A percentile compares a stretch with the other conserved stretches of the same genome.
Conservation (phyloP, 92 coral and sea anemone genomes). For the Actinostola sp. region DNA sequence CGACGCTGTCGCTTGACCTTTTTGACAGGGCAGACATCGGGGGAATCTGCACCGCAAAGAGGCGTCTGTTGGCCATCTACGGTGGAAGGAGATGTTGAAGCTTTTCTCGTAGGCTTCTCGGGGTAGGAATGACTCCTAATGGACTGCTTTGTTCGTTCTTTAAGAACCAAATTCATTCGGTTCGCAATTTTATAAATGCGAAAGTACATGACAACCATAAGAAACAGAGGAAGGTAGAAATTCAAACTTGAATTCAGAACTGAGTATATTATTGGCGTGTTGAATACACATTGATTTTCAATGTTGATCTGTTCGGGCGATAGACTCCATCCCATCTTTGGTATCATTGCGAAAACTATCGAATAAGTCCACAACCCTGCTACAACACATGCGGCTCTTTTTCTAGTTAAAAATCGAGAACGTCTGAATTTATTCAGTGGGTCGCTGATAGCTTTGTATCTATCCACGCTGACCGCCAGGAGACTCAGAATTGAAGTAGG, state of each 20-base stretch:
- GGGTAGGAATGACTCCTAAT: slow-evolving; percentile 22
- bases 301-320: slow-evolving; percentile 29
- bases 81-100: not conserved
- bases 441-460: slow-evolving; percentile 87
- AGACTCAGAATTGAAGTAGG: slow-evolving; percentile 92
- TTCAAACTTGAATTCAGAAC: slow-evolving; percentile 82
- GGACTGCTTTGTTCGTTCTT: slow-evolving; percentile 42
- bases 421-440: slow-evolving; percentile 80
- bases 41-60: slow-evolving; percentile 1
- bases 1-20: slow-evolving; percentile 43
- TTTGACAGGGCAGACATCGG: slow-evolving; percentile 7
- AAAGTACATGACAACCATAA: slow-evolving; percentile 78
- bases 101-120: not conserved
- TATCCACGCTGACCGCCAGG: slow-evolving; percentile 82
- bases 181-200: slow-evolving; percentile 75
- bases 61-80: slow-evolving; percentile 15
- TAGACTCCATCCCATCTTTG: slow-evolving; percentile 88
- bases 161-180: slow-evolving; percentile 20
- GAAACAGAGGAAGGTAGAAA: slow-evolving; percentile 80
- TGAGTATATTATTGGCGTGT: slow-evolving; percentile 78
- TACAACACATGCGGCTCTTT: slow-evolving; percentile 68
- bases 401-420: slow-evolving; percentile 71
- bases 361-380: slow-evolving; percentile 85
- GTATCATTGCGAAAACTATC: slow-evolving; percentile 76
- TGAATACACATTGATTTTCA: slow-evolving; percentile 53